Evolutionary conservation across 1,140 invertebrate genomes (phyloP), one percentile per base, ranked within the genome.

Genomic region (Megalonaias nervosa): DNA sequence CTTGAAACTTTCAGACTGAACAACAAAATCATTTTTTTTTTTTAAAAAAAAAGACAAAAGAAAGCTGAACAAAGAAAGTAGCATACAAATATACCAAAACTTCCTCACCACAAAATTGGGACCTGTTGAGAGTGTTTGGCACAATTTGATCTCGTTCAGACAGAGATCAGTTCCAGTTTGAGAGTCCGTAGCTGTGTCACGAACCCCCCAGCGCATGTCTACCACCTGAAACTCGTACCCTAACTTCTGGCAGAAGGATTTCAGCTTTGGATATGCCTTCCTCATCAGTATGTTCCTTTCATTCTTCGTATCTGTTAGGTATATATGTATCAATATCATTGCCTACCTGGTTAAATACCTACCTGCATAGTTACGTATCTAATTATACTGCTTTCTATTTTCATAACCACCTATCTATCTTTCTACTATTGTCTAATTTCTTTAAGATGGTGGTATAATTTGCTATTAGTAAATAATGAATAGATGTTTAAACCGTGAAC

Each of bases 141-240:
- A 99, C 90, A 98, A 98, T 89, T 96, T 94, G 76, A 99, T 98
- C 92, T 99, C 98, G 76, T 95, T 94, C 95, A 99, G 98, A 88
- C 98, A 99, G 0, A 99, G 93, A 88, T 99, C 97, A 0, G 97
- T 98, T 12, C 97, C 98, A 96, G 98, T 98, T 91, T 99, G 97
- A 93, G 99, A 97, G 89, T 99, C 97, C 0, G 97, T 99, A 0
- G 97, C 97, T 91, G 99, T 97, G 86, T 99, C 97, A 60, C 92
- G 78, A 9, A 93, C 91, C 38, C 98, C 98, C 98, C 98, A 99
- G 88, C 97, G 92, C 86, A 88, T 89, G 92, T 94, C 91, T 0
- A 94, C 93, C 17, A 98, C 84, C 78, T 87, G 84, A 57, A 87
- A 87, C 71, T 87, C 82, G 79, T 85, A 87, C 15, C 85, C 85